Percentiles rank a stretch among this genome's conserved stretches.
These are phyloP conservation scores for Hecatera dysodea DNA, from an alignment of 2,888 invertebrate species.

Conservation along the genomic window DNA sequence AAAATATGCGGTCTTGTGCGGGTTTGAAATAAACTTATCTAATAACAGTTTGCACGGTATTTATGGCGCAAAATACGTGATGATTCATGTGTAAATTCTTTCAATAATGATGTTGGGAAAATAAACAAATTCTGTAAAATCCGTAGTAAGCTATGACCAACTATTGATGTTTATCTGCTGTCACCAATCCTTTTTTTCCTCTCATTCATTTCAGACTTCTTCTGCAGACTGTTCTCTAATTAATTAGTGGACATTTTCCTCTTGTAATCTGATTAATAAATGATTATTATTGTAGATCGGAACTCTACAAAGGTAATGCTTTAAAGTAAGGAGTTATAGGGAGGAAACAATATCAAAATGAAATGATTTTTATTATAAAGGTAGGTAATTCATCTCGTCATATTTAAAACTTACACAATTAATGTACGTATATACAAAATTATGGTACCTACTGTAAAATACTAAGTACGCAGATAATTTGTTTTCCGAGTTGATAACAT, in stretches of 20 bases:
- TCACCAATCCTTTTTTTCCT: neutral
- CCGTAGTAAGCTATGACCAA: slow-evolving; percentile 6
- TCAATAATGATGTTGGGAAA: slow-evolving; percentile 37
- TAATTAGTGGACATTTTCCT: neutral
- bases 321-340: neutral
- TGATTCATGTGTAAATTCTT: slow-evolving; percentile 46
- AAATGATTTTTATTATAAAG: too few relatives aligned
- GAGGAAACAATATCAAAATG: neutral
- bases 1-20: slow-evolving; percentile 19
- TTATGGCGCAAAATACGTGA: slow-evolving; percentile 4
- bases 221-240: neutral
- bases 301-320: neutral
- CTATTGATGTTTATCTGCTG: neutral
- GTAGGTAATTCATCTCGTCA: neutral
- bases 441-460: slow-evolving; percentile 28
- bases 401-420: slow-evolving; percentile 2
- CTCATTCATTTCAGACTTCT: too few relatives aligned
- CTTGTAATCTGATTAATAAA: neutral
- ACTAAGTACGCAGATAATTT: slow-evolving; percentile 63
- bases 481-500: slow-evolving; percentile 67
- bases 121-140: slow-evolving; percentile 24
- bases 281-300: neutral
- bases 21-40: slow-evolving; percentile 20
- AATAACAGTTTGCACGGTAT: slow-evolving; percentile 16
- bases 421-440: neutral